Evolutionary conservation across 2,888 invertebrate species (phyloP).

Genomic region (Anoplius nigerrimus): DNA sequence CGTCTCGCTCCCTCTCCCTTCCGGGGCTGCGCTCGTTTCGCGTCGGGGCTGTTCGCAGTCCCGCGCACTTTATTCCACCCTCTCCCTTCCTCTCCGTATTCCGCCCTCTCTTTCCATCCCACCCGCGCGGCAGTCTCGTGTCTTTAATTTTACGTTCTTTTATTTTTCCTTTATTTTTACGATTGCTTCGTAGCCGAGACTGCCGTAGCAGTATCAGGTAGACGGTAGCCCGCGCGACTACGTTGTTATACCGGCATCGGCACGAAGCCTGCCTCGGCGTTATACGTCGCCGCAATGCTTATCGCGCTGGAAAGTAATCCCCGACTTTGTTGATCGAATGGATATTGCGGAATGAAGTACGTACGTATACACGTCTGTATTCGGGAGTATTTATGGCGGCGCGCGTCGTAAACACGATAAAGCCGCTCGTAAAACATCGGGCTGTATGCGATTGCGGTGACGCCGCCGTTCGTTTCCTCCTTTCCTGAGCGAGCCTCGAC

Average conservation of each 20-base stretch:
- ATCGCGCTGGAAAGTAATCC: constrained; percentile 29
- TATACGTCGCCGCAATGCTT: constrained; percentile 14
- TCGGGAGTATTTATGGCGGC: constrained; percentile 39
- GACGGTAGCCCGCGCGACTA: background rate
- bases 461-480: constrained; percentile 14
- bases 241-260: too few relatives aligned
- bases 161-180: constrained; percentile 3
- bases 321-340: constrained; percentile 38
- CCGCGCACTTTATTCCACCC: background rate
- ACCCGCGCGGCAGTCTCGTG: too few relatives aligned
- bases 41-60: background rate
- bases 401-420: constrained; percentile 46
- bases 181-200: constrained; percentile 1
- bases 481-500: background rate
- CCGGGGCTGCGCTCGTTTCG: background rate
- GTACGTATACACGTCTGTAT: constrained; percentile 30
- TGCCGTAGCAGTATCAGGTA: constrained; percentile 4
- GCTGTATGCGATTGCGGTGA: constrained; percentile 32
- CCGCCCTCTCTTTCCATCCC: too few relatives aligned
- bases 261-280: too few relatives aligned
- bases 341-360: constrained; percentile 30
- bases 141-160: too few relatives aligned
- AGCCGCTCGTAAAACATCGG: constrained; percentile 41
- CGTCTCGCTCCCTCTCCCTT: constrained; percentile 19
- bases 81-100: background rate